Conservation (phyloP, 1,140 invertebrate genomes). For the Bombus polaris region DNA sequence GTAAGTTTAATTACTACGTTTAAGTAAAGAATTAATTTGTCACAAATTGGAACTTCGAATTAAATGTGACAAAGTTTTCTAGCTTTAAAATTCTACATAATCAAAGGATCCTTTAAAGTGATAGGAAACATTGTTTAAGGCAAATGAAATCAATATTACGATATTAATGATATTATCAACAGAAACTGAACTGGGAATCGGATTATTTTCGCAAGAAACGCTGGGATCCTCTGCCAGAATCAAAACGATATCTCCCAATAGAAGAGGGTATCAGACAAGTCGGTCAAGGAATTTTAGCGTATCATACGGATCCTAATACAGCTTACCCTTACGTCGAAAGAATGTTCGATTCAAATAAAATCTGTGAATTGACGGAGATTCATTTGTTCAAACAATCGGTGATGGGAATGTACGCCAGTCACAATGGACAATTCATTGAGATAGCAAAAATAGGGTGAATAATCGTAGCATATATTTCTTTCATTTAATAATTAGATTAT, state of each 20-base stretch:
- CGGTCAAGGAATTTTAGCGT: slow-evolving; percentile 63
- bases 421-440: slow-evolving; percentile 68
- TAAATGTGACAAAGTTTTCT: background rate
- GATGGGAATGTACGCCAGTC: slow-evolving; percentile 64
- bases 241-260: slow-evolving; percentile 60
- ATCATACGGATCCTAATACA: slow-evolving; percentile 68
- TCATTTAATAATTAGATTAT: background rate
- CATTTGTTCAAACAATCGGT: slow-evolving; percentile 67
- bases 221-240: slow-evolving; percentile 64
- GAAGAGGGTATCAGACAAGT: slow-evolving; percentile 68
- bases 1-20: slow-evolving; percentile 50
- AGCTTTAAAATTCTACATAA: background rate
- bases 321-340: slow-evolving; percentile 67
- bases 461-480: background rate
- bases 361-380: slow-evolving; percentile 68
- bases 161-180: background rate
- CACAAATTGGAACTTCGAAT: background rate
- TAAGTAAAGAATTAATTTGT: background rate
- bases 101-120: background rate
- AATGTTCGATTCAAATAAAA: slow-evolving; percentile 62
- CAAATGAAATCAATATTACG: background rate
- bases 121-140: background rate
- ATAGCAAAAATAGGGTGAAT: slow-evolving; percentile 66
- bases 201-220: slow-evolving; percentile 69
- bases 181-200: slow-evolving; percentile 66